Conservation (phyloP, 2,113 vertebrate species). For the Odocoileus virginianus region DNA sequence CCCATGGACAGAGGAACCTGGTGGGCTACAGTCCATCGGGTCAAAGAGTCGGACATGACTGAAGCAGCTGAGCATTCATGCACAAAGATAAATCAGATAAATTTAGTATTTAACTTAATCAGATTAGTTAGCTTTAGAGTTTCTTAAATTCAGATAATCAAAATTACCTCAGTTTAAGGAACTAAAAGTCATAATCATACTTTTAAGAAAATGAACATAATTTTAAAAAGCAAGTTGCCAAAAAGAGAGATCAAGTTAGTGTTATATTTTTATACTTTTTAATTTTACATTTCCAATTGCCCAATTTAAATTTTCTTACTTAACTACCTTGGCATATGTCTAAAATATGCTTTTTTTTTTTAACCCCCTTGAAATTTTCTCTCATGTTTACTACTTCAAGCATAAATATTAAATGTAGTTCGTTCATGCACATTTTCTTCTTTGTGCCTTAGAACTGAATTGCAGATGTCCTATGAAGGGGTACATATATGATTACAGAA, state of each 20-base stretch:
- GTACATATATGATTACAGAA: conserved; percentile 78
- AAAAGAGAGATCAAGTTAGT: conserved; percentile 20
- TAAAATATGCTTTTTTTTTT: not conserved
- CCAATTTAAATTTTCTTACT: conserved; percentile 38
- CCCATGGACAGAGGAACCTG: not conserved
- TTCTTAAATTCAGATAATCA: conserved; percentile 35
- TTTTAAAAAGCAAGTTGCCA: conserved; percentile 13
- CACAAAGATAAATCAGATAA: not conserved
- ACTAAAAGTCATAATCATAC: not conserved
- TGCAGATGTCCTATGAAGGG: conserved; percentile 78
- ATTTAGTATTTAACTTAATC: not conserved
- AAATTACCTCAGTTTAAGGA: conserved; percentile 10
- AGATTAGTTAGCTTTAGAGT: conserved; percentile 25
- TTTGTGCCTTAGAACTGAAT: conserved; percentile 74
- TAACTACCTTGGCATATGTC: conserved; percentile 27
- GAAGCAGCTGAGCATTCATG: not conserved
- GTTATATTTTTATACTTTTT: not conserved
- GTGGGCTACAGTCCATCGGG: not conserved
- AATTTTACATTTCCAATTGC: conserved; percentile 33
- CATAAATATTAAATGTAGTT: conserved; percentile 76
- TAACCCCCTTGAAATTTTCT: conserved; percentile 6
- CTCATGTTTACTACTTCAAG: conserved; percentile 43
- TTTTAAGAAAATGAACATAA: conserved; percentile 23
- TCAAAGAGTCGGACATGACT: fast-evolving
- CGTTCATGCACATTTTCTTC: conserved; percentile 72